Percentiles rank a stretch among this genome's conserved stretches.
Conservation (phyloP, 2,113 vertebrate genomes). For the Cyanistes caeruleus region DNA sequence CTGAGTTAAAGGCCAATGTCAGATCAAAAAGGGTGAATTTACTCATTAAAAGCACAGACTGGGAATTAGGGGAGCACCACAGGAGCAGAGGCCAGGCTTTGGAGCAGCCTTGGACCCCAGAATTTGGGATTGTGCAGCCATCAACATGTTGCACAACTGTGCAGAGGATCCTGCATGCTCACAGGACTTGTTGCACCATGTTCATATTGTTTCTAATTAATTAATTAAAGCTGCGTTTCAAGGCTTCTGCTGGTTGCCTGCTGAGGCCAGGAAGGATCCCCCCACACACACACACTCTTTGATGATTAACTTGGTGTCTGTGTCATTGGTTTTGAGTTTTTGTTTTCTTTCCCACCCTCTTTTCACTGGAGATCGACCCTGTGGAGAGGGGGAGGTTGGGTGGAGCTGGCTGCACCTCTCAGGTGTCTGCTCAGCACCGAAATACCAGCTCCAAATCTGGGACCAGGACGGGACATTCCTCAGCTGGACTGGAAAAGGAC, state of each 20-base stretch:
- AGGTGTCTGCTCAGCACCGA: background rate
- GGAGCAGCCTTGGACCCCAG: background rate
- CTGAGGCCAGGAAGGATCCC: background rate
- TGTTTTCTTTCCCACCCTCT: slow-evolving; percentile 57
- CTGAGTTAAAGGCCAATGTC: background rate
- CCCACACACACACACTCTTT: background rate
- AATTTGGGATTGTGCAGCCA: background rate
- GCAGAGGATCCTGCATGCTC: slow-evolving; percentile 9
- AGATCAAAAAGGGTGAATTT: background rate
- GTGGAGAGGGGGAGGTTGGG: background rate
- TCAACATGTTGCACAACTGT: background rate
- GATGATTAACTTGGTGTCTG: slow-evolving; percentile 51
- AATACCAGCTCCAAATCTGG: background rate
- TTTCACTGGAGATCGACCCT: background rate
- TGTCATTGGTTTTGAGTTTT: slow-evolving; percentile 15
- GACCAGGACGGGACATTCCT: background rate
- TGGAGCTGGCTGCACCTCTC: background rate
- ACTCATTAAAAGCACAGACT: background rate
- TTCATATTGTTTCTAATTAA: background rate
- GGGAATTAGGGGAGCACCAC: background rate
- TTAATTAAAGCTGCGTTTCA: slow-evolving; percentile 19
- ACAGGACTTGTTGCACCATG: slow-evolving; percentile 40
- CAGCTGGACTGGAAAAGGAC: background rate
- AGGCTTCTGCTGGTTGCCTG: slow-evolving; percentile 13
- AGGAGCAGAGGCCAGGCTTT: background rate